Evolutionary conservation across 1,140 invertebrate genomes (phyloP).

Genomic region (Drosophila serrata): DNA sequence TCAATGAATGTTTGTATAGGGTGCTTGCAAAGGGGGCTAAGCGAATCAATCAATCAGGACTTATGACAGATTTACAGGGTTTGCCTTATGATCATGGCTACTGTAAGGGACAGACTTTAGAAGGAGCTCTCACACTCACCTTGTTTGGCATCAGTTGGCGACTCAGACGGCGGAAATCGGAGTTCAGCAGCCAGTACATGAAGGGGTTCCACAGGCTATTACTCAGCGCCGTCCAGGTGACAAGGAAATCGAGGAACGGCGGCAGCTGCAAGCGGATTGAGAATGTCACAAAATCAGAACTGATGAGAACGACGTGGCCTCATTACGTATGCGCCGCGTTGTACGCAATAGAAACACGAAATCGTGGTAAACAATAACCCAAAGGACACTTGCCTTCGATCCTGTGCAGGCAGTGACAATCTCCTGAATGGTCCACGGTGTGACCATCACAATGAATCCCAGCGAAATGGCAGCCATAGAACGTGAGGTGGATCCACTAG

Average conservation of each 20-base stretch:
- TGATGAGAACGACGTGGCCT: slow-evolving; percentile 35
- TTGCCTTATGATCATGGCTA: slow-evolving; percentile 4
- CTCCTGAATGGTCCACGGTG: slow-evolving; percentile 95
- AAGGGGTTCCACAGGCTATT: slow-evolving; percentile 96
- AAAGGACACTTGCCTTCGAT: slow-evolving; percentile 87
- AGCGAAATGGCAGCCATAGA: slow-evolving; percentile 95
- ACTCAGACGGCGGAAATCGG: slow-evolving; percentile 92
- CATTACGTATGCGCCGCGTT: slow-evolving; percentile 69
- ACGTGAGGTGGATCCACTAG: slow-evolving; percentile 91
- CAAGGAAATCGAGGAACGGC: slow-evolving; percentile 92
- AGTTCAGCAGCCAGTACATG: slow-evolving; percentile 94
- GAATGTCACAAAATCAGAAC: slow-evolving; percentile 40
- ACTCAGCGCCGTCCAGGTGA: slow-evolving; percentile 94
- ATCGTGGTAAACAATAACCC: slow-evolving; percentile 5
- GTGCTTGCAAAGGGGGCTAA: slow-evolving; percentile 24
- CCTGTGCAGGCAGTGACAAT: slow-evolving; percentile 94
- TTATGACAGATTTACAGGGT: slow-evolving; percentile 50
- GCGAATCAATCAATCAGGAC: slow-evolving; percentile 58
- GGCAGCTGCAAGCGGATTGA: slow-evolving; percentile 87
- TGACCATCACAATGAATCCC: slow-evolving; percentile 95
- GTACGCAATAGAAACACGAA: slow-evolving; percentile 12
- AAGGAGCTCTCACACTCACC: slow-evolving; percentile 86
- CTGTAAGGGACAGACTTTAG: background rate
- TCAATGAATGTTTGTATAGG: slow-evolving; percentile 22
- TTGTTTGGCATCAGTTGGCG: slow-evolving; percentile 91